Base-by-base conservation (phyloP, 2,797 vertebrate genomes). In the Lutjanus campechanus region DNA sequence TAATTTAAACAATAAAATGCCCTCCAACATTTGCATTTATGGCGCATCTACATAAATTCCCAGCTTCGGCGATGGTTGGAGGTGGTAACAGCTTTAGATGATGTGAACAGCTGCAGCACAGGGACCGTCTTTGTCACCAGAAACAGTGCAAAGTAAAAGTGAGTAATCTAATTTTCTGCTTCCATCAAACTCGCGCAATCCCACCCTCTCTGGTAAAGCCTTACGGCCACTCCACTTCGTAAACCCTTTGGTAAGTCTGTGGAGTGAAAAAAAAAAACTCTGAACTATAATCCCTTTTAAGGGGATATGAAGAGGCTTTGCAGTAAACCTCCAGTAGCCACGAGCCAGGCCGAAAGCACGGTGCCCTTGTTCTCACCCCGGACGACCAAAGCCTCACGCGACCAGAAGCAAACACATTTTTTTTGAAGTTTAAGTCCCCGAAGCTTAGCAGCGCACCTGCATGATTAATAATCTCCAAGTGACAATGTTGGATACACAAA, bases 231-330 rank as follows among this genome's bases (percentile, higher is more conserved):
- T 77, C 43, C n/a, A 59, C 81, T 82, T 77, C 81, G 85, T 91
- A 92, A 91, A 91, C 69, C 85, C 78, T 75, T 73, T 71, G 79
- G 88, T 85, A 85, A 86, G 59, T 85, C 85, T 72, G 54, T 46
- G 63, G 81, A 71, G 85, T 74, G 76, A 41, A 78, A 61, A 70
- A 65, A 65, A 63, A 85, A 76, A 68, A 83, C 73, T 66, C 79
- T 76, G 72, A 79, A 75, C 80, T 87, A 74, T 94, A 94, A 96
- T 95, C 95, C 92, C 81, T 73, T 87, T 91, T 93, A 95, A 92
- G 85, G 89, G 90, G 90, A 94, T 92, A 76, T 91, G 85, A 92
- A 82, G 86, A 87, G 82, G 91, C 88, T 93, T 93, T 92, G 65
- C 88, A 19, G 86, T 88, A 92, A 93, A 92, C 78, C 91, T 88